Evolutionary conservation across 2,888 invertebrate genomes (phyloP).

Genomic region (Baccha elongata): DNA sequence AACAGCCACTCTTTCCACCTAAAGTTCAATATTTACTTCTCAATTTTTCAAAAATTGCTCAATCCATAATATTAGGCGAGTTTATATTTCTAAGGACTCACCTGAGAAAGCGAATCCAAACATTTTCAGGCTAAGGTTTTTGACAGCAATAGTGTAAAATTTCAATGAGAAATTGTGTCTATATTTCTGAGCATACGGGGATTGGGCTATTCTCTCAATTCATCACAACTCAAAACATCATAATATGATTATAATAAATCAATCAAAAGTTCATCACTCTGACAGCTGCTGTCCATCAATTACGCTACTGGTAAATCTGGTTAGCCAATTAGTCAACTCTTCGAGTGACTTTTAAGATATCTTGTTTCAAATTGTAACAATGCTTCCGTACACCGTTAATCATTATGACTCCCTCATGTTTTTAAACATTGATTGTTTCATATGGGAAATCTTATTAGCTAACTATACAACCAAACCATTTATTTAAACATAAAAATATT

Average conservation of each 20-base stretch:
- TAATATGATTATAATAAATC: slow-evolving; percentile 3
- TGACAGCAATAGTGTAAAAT: no score
- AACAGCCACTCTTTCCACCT: no score
- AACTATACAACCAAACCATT: slow-evolving; percentile 14
- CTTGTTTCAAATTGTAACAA: neutral
- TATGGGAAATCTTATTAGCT: neutral
- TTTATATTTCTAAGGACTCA: no score
- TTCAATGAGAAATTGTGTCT: no score
- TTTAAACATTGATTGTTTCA: neutral
- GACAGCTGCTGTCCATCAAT: slow-evolving; percentile 42
- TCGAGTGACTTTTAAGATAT: neutral
- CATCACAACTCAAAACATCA: neutral
- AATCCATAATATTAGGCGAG: no score
- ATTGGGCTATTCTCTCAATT: no score
- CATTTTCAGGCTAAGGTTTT: no score
- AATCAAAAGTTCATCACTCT: slow-evolving; percentile 26
- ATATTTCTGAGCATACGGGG: no score
- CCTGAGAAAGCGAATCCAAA: no score
- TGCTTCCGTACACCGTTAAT: slow-evolving; percentile 34
- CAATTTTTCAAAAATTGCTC: no score
- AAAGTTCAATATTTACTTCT: no score
- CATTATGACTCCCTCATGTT: neutral
- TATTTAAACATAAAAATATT: slow-evolving; percentile 15
- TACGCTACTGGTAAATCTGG: slow-evolving; percentile 37
- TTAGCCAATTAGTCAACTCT: slow-evolving; percentile 11